These are phyloP conservation scores for Pyxicephalus adspersus DNA, from an alignment of 2,113 vertebrate genomes.

Conservation along the genomic window DNA sequence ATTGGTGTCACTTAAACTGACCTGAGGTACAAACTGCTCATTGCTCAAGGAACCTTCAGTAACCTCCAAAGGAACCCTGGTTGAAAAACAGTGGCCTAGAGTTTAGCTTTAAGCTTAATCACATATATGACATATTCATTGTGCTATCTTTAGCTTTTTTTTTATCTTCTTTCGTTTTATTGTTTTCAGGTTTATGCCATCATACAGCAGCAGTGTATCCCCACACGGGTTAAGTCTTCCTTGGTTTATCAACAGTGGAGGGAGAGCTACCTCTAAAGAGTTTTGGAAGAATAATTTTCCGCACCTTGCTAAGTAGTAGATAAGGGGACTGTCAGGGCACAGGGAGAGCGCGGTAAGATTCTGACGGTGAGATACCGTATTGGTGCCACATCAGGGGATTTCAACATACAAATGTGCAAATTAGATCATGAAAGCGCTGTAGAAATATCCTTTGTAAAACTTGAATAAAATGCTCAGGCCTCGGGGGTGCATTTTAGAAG, in stretches of 20 bases:
- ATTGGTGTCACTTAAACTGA: too few relatives aligned
- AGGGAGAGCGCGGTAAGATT: background rate
- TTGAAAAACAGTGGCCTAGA: background rate
- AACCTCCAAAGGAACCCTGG: too few relatives aligned
- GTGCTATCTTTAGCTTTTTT: too few relatives aligned
- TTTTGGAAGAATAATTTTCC: conserved; percentile 31
- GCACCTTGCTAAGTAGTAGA: conserved; percentile 47
- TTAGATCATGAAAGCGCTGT: background rate
- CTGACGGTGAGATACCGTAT: conserved; percentile 20
- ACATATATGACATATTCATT: too few relatives aligned
- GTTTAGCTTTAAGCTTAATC: too few relatives aligned
- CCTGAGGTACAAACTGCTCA: too few relatives aligned
- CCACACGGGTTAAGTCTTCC: conserved; percentile 19
- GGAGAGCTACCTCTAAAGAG: conserved; percentile 28
- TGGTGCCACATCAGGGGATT: background rate
- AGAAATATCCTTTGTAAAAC: conserved; percentile 25
- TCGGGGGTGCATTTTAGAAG: conserved; percentile 30
- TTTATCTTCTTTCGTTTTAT: too few relatives aligned
- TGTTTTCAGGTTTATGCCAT: background rate
- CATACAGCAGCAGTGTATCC: background rate
- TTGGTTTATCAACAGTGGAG: conserved; percentile 17
- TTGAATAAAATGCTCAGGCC: conserved; percentile 2
- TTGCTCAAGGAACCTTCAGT: too few relatives aligned
- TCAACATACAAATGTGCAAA: conserved; percentile 55
- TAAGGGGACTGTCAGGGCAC: conserved; percentile 38